Conservation (phyloP, 2,797 vertebrate species). For the Enteromius treurensis region DNA sequence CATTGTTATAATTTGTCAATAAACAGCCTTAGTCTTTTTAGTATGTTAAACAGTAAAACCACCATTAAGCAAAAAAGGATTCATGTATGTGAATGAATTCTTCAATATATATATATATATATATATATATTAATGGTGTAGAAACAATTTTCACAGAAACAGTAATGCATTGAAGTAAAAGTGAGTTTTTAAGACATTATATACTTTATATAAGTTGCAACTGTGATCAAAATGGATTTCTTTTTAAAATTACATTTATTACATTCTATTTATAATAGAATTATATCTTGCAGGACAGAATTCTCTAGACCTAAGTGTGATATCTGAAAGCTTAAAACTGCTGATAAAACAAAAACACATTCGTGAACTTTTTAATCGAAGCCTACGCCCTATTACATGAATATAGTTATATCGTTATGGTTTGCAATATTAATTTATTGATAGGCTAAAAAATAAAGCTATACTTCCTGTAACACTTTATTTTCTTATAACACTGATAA, state of each 20-base stretch:
- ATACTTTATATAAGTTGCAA: not conserved
- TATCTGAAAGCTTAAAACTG: not conserved
- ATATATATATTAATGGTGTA: not conserved
- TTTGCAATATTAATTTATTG: not conserved
- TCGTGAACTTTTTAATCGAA: not conserved
- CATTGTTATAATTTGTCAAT: not conserved
- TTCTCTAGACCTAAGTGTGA: not conserved
- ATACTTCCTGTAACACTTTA: not conserved
- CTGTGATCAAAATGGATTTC: not conserved
- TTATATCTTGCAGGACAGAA: not conserved
- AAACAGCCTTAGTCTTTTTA: slow-evolving; percentile 1
- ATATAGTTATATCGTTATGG: not conserved
- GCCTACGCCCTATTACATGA: not conserved
- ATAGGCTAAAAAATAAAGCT: not conserved
- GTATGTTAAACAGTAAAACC: not conserved
- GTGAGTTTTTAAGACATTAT: not conserved
- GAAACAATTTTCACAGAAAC: not conserved
- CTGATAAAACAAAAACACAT: not conserved
- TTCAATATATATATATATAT: not conserved
- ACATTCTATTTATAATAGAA: not conserved
- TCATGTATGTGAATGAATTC: not conserved
- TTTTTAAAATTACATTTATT: not conserved
- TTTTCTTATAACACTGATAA: not conserved
- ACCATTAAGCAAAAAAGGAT: not conserved
- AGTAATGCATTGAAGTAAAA: not conserved